These are phyloP conservation scores for Cerastoderma edule DNA, from an alignment of 2,888 invertebrate genomes.

Conservation along the genomic window DNA sequence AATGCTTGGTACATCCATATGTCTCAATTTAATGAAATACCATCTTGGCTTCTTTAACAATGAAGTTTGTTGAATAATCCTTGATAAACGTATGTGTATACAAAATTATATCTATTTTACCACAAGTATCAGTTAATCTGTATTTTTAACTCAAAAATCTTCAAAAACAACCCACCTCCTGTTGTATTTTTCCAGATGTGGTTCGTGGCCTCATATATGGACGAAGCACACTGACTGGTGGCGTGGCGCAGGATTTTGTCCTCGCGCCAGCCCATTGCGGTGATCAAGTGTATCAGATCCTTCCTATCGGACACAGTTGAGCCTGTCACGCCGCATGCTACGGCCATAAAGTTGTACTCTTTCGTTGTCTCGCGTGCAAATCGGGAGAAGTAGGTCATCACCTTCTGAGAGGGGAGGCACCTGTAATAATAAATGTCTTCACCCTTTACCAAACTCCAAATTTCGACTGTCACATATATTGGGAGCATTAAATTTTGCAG, in stretches of 20 bases:
- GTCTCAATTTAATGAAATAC: too few species aligned
- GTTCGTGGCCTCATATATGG: slow-evolving; percentile 70
- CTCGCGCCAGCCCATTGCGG: slow-evolving; percentile 81
- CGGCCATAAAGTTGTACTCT: slow-evolving; percentile 80
- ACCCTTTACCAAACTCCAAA: too few species aligned
- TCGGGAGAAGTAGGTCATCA: slow-evolving; percentile 77
- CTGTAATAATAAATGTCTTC: too few species aligned
- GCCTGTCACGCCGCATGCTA: slow-evolving; percentile 74
- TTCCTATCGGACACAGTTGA: slow-evolving; percentile 72
- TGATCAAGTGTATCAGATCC: slow-evolving; percentile 77
- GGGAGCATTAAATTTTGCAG: too few species aligned
- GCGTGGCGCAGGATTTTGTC: slow-evolving; percentile 79
- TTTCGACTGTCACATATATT: too few species aligned
- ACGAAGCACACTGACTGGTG: slow-evolving; percentile 78
- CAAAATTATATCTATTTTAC: too few species aligned
- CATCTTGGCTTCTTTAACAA: too few species aligned
- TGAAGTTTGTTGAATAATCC: too few species aligned
- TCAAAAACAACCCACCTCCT: slow-evolving; percentile 52
- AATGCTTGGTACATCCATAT: too few species aligned
- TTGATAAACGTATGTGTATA: too few species aligned
- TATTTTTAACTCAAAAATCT: not conserved
- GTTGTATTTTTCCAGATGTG: slow-evolving; percentile 70
- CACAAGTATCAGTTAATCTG: too few species aligned
- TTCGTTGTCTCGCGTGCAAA: slow-evolving; percentile 78
- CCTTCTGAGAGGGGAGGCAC: slow-evolving; percentile 79